These are phyloP conservation scores for Teinopalpus imperialis DNA, from an alignment of 2,888 invertebrate species.

Conservation along the genomic window DNA sequence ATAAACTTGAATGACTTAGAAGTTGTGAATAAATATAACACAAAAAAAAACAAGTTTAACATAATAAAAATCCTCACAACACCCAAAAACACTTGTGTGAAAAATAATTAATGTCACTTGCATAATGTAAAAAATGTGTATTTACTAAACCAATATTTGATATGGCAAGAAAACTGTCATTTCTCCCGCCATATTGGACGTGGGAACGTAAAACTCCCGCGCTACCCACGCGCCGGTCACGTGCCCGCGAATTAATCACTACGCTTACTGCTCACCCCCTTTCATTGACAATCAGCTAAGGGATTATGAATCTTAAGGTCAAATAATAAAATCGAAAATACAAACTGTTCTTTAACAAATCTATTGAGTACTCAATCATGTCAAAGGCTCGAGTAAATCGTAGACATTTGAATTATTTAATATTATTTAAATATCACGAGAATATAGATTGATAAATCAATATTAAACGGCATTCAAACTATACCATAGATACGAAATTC, in stretches of 20 bases:
- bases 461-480: no score
- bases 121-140: constrained; percentile 25
- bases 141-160: constrained; percentile 33
- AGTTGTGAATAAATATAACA: no score
- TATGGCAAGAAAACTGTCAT: constrained; percentile 31
- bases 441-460: not conserved
- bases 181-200: constrained; percentile 36
- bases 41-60: no score
- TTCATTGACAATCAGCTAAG: not conserved
- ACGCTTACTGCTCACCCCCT: constrained; percentile 23
- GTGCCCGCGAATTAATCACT: constrained; percentile 41
- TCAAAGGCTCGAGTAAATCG: constrained; percentile 8
- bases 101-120: constrained; percentile 11
- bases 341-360: not conserved
- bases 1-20: no score
- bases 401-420: constrained; percentile 10
- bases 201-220: constrained; percentile 52
- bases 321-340: not conserved
- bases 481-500: no score
- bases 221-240: constrained; percentile 51
- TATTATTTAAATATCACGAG: not conserved
- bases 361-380: not conserved
- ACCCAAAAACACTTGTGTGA: not conserved
- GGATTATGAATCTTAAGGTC: not conserved
- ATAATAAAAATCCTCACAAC: not conserved